These are phyloP conservation scores for Andricus quercusramuli DNA, from an alignment of 2,888 invertebrate genomes.

Conservation along the genomic window DNA sequence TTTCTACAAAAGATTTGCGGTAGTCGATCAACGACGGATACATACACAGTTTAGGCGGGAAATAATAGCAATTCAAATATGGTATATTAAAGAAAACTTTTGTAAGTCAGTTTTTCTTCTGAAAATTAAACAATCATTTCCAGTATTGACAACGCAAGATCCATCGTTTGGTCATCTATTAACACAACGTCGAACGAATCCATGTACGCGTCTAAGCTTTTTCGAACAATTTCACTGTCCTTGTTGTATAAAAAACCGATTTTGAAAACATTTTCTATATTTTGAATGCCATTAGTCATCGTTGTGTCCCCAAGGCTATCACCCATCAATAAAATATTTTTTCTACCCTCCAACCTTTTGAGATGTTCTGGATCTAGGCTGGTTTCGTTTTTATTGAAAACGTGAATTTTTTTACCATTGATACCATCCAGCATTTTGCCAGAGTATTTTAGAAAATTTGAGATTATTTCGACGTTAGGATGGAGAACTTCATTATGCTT, in stretches of 20 bases:
- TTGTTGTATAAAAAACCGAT: slow-evolving; percentile 95
- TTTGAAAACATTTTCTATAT: slow-evolving; percentile 88
- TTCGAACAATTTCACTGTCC: slow-evolving; percentile 81
- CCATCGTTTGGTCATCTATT: slow-evolving; percentile 93
- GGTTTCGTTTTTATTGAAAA: slow-evolving; percentile 96
- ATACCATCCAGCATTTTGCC: slow-evolving; percentile 80
- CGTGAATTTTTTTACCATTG: slow-evolving; percentile 91
- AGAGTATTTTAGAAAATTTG: slow-evolving; percentile 90
- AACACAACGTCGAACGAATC: slow-evolving; percentile 94
- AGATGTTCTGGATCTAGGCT: slow-evolving; percentile 91
- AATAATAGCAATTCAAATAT: neutral
- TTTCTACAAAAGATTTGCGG: neutral
- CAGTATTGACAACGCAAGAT: slow-evolving; percentile 81
- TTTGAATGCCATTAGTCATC: slow-evolving; percentile 94
- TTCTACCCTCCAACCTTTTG: slow-evolving; percentile 83
- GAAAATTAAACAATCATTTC: slow-evolving; percentile 55
- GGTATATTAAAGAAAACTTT: neutral
- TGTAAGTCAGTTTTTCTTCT: neutral
- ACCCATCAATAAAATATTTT: slow-evolving; percentile 93
- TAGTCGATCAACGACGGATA: too few species aligned
- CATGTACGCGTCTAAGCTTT: slow-evolving; percentile 86
- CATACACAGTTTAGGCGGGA: neutral
- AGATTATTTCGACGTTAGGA: slow-evolving; percentile 90
- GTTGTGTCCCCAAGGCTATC: slow-evolving; percentile 95
- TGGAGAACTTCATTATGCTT: slow-evolving; percentile 84